Conservation (phyloP, 2,888 invertebrate genomes). For the Physocephala rufipes region DNA sequence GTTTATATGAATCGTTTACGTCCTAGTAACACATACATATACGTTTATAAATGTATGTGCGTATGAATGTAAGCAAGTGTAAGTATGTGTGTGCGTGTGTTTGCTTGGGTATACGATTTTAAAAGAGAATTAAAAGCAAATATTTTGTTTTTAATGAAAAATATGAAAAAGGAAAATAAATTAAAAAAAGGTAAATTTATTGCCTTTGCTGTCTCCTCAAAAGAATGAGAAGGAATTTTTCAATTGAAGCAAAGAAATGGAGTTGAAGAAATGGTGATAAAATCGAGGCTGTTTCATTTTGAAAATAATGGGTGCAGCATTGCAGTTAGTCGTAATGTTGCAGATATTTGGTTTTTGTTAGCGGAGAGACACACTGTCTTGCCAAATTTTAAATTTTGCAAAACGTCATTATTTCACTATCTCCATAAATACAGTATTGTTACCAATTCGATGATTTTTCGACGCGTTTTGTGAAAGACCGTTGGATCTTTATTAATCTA, state of each 20-base stretch:
- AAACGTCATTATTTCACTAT: no score
- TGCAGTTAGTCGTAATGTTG: not conserved
- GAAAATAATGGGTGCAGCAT: no score
- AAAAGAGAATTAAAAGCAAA: not conserved
- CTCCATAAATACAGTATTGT: no score
- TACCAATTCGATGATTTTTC: no score
- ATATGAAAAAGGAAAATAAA: not conserved
- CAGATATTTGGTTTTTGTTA: constrained; percentile 19
- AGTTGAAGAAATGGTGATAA: no score
- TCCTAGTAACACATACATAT: not conserved
- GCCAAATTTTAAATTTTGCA: no score
- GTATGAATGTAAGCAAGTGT: constrained; percentile 5
- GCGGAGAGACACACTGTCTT: no score
- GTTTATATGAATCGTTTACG: no score
- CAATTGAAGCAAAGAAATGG: not conserved
- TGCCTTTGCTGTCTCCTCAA: not conserved
- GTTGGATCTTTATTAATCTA: no score
- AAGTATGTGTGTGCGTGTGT: constrained; percentile 16
- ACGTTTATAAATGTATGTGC: constrained; percentile 5
- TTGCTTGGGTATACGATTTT: not conserved
- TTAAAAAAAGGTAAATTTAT: not conserved
- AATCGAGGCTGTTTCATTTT: no score
- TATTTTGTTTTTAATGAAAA: not conserved
- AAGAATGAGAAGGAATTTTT: not conserved
- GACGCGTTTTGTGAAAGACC: no score